Evolutionary conservation across 2,888 invertebrate species (phyloP), one percentile per base, ranked within the genome.

Genomic region (Drosophila niveifrons): DNA sequence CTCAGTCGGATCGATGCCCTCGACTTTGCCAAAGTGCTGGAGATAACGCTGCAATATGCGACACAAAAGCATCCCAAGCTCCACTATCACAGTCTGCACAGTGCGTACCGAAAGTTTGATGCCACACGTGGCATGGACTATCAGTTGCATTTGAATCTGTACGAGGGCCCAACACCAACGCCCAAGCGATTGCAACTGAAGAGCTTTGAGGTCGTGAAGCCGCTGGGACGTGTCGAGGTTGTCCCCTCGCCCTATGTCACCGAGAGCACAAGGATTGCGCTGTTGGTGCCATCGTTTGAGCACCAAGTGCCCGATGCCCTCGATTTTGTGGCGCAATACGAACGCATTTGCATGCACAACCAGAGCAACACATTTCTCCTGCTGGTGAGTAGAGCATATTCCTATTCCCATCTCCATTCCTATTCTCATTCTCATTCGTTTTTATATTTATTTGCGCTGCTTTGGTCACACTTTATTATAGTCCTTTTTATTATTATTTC

Each of bases 231-330:
- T 66, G 96, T 98, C 8, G 97, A 98, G 90, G 95, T 99, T 66
- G 94, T 98, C 41, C 96, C 97, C 1, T 97, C 98, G 91, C 98
- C 98, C 0, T 99, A 98, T 93, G 98, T 99, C 1, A 99, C 98
- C 0, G 99, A 99, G 94, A 97, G 96, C 92, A 96, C 96, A 6
- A 94, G 97, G 75, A 94, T 98, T 3, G 95, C 95, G 65, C 93
- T 98, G 75, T 92, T 98, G 78, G 92, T 98, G 73, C 95, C 96
- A 0, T 93, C 96, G 3, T 94, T 94, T 88, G 93, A 94, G 85
- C 91, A 91, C 63, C 93, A 94, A 81, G 92, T 93, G 23, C 91
- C 93, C 1, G 94, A 94, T 56, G 95, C 95, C 3, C 90, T 94
- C 18, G 93, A 93, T 29, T 97, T 98, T 92, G 93, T 98, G 57